Conservation (phyloP, 2,888 invertebrate species). For the Eristalinus aeneus region DNA sequence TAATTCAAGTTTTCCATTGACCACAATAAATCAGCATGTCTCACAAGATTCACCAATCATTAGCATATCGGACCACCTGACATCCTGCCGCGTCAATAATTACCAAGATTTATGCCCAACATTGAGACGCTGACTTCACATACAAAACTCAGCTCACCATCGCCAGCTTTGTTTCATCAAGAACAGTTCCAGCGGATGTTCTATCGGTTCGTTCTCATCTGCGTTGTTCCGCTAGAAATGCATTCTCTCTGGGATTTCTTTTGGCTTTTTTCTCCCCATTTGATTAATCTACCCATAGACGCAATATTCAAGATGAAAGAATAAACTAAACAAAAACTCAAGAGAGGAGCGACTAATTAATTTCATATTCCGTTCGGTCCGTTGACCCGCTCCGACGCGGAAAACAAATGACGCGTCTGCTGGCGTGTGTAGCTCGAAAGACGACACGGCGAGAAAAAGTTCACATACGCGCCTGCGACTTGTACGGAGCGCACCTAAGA, state of each 20-base stretch:
- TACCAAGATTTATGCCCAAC: constrained; percentile 35
- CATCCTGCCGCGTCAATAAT: constrained; percentile 24
- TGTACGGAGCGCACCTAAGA: neutral
- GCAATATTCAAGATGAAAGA: neutral
- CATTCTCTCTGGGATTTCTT: constrained; percentile 21
- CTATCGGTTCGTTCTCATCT: constrained; percentile 8
- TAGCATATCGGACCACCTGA: neutral
- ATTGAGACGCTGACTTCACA: neutral
- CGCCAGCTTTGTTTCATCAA: neutral
- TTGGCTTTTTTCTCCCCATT: neutral
- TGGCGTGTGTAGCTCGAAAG: neutral
- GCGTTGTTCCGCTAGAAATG: constrained; percentile 42
- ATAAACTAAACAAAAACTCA: constrained; percentile 9
- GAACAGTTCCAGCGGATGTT: neutral
- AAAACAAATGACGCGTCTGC: constrained; percentile 14
- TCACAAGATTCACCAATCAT: neutral
- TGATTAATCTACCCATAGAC: constrained; percentile 36
- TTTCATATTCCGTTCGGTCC: constrained; percentile 51
- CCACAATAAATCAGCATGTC: neutral
- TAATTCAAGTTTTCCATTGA: neutral
- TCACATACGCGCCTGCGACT: neutral
- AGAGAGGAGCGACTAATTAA: constrained; percentile 44
- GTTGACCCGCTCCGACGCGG: constrained; percentile 22
- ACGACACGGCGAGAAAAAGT: neutral
- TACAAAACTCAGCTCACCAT: neutral